Conservation (phyloP, 2,113 vertebrate genomes). For the Eretmochelys imbricata region DNA sequence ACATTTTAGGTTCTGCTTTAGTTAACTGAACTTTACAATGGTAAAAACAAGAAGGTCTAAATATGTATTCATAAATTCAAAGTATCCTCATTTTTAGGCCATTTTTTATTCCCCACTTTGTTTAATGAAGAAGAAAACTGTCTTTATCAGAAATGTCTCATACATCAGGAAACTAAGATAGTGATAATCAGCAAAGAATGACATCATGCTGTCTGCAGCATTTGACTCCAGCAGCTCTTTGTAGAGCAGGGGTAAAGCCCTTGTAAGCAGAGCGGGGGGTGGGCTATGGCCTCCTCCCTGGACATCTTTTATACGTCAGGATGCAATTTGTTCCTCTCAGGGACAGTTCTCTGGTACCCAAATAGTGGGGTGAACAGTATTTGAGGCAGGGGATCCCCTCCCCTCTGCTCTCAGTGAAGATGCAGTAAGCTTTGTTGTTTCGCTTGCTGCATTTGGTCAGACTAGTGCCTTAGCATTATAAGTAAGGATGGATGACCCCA, state of each 20-base stretch:
- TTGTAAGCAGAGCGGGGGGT: neutral
- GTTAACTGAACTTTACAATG: neutral
- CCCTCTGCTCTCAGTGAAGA: neutral
- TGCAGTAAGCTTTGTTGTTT: neutral
- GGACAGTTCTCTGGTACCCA: neutral
- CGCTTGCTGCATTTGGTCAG: neutral
- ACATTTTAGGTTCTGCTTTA: conserved; percentile 21
- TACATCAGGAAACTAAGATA: neutral
- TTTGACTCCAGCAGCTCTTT: neutral
- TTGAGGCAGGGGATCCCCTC: neutral
- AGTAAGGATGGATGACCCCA: neutral
- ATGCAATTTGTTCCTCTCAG: neutral
- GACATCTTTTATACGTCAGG: neutral
- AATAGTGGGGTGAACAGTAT: neutral
- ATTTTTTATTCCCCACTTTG: neutral
- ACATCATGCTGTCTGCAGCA: neutral
- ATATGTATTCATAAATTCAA: neutral
- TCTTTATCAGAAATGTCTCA: neutral
- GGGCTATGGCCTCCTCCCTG: neutral
- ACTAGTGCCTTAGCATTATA: neutral
- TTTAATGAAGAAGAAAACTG: conserved; percentile 24
- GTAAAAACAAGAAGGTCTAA: conserved; percentile 1
- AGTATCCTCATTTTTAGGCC: neutral
- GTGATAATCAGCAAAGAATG: neutral
- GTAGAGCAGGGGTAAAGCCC: neutral